These are phyloP conservation scores for Sminthurides aquaticus DNA, from an alignment of 2,888 invertebrate species.

Conservation along the genomic window DNA sequence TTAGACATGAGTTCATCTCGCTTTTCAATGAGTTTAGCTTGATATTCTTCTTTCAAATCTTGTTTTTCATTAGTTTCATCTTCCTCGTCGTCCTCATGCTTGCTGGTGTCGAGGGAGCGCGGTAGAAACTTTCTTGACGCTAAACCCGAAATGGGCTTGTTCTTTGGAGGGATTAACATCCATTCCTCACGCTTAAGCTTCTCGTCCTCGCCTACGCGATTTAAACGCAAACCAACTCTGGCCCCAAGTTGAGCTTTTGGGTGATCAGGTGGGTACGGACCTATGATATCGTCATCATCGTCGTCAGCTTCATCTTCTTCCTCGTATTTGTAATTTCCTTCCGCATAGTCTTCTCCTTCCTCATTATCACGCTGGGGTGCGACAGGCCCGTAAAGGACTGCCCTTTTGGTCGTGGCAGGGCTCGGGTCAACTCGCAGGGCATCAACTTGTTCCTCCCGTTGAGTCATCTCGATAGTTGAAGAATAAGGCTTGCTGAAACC, in stretches of 20 bases:
- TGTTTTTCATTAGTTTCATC: slow-evolving; percentile 19
- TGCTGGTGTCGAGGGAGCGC: slow-evolving; percentile 17
- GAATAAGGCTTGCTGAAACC: slow-evolving; percentile 15
- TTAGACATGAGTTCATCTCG: slow-evolving; percentile 26
- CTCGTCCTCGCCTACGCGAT: not conserved
- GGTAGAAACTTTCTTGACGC: slow-evolving; percentile 21
- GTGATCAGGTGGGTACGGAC: slow-evolving; percentile 23
- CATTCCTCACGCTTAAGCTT: slow-evolving; percentile 24
- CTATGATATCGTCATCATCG: slow-evolving; percentile 13
- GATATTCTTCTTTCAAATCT: slow-evolving; percentile 22
- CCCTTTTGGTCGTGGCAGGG: slow-evolving; percentile 3
- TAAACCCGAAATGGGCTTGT: slow-evolving; percentile 23
- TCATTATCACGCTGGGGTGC: not conserved
- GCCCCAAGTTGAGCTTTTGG: slow-evolving; percentile 9
- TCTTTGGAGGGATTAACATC: slow-evolving; percentile 23
- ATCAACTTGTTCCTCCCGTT: slow-evolving; percentile 17
- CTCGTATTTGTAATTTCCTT: slow-evolving; percentile 7
- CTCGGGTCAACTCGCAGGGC: slow-evolving; percentile 20
- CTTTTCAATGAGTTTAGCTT: slow-evolving; percentile 18
- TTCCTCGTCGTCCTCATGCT: slow-evolving; percentile 11
- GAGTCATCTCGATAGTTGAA: slow-evolving; percentile 11
- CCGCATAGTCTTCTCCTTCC: not conserved
- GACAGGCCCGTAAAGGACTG: not conserved
- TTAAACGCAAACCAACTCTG: not conserved
- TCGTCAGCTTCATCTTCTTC: slow-evolving; percentile 17